A percentile compares a stretch with the other conserved stretches of the same genome.
Evolutionary conservation across 2,888 invertebrate species (phyloP).

Genomic region (Mimachlamys varia): DNA sequence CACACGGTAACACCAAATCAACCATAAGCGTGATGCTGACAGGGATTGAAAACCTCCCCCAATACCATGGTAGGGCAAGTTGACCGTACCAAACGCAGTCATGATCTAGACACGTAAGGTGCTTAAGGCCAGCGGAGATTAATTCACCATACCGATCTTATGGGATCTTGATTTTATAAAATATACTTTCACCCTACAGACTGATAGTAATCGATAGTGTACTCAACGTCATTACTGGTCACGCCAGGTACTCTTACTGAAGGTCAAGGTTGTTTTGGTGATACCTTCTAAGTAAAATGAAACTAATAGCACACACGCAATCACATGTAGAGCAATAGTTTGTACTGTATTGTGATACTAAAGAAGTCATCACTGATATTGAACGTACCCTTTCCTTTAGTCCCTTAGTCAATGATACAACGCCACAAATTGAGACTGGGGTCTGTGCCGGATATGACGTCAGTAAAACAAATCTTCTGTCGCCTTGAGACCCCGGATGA

Average conservation of each 20-base stretch:
- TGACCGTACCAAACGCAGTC: neutral
- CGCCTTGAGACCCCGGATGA: too few species aligned
- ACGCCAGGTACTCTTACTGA: neutral
- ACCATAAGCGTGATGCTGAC: neutral
- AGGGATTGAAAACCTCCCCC: neutral
- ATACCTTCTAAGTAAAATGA: neutral
- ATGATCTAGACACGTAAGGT: neutral
- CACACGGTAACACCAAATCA: neutral
- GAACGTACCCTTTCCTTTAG: neutral
- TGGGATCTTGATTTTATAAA: neutral
- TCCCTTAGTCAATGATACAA: neutral
- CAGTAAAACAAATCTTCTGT: too few species aligned
- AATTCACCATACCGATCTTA: neutral
- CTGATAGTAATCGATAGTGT: neutral
- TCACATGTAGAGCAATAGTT: neutral
- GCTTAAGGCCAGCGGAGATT: neutral
- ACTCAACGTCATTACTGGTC: neutral
- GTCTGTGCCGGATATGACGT: too few species aligned
- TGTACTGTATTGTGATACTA: neutral
- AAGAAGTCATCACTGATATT: neutral
- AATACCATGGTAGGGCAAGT: neutral
- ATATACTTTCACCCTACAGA: neutral
- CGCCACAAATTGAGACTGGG: neutral
- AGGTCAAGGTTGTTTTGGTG: neutral
- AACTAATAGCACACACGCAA: slow-evolving; percentile 2